Conservation (phyloP, 2,113 vertebrate genomes). For the Oreochromis aureus region DNA sequence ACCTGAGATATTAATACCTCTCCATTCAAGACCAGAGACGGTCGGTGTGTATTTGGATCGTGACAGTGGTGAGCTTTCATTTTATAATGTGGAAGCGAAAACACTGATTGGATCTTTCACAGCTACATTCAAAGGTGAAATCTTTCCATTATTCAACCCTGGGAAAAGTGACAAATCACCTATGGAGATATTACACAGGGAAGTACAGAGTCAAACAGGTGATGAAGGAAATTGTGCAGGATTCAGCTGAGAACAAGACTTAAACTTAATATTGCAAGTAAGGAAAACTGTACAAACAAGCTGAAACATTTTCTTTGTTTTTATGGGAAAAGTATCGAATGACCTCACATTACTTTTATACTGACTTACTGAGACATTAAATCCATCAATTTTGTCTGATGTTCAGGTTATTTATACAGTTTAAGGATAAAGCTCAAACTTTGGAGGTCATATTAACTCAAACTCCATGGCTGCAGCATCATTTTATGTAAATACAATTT, state of each 20-base stretch:
- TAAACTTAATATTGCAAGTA: accelerated
- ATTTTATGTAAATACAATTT: accelerated
- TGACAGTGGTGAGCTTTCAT: constrained; percentile 20
- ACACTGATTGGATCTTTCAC: constrained; percentile 26
- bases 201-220: neutral
- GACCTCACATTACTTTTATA: neutral
- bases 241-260: neutral
- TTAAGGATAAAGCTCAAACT: neutral
- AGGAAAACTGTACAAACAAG: neutral
- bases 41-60: constrained; percentile 57
- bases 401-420: accelerated
- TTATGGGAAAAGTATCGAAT: accelerated
- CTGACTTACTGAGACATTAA: neutral
- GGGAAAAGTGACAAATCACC: neutral
- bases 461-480: accelerated
- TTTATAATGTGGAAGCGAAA: constrained; percentile 25
- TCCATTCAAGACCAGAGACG: neutral
- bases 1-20: neutral
- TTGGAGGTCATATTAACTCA: neutral
- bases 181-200: neutral
- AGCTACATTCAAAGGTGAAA: neutral
- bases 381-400: neutral
- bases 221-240: neutral
- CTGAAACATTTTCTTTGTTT: neutral
- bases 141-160: constrained; percentile 67